Percentiles rank a stretch among this genome's conserved stretches.
Evolutionary conservation across 2,113 vertebrate genomes (phyloP).

Genomic region (Clarias gariepinus): DNA sequence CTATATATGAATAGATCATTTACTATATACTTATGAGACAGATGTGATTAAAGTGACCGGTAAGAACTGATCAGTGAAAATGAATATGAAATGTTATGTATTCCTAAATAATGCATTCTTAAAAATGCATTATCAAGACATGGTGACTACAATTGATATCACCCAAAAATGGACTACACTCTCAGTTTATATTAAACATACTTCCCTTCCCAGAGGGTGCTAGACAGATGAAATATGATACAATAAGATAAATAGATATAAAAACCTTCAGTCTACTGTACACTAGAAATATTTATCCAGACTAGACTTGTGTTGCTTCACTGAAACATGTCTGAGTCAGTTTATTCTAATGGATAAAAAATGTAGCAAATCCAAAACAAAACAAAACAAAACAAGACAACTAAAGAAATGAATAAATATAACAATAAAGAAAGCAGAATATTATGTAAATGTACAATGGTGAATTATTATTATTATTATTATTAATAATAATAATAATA

Average conservation of each 20-base stretch:
- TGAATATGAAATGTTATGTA: not conserved
- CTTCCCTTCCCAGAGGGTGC: not conserved
- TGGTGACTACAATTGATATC: not conserved
- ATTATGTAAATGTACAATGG: too few relatives aligned
- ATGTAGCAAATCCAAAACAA: too few relatives aligned
- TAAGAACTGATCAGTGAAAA: not conserved
- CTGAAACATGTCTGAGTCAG: not conserved
- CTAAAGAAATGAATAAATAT: too few relatives aligned
- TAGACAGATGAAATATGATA: too few relatives aligned
- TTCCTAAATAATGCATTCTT: not conserved
- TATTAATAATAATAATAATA: too few relatives aligned
- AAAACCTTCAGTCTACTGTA: too few relatives aligned
- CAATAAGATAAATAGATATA: not conserved
- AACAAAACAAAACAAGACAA: too few relatives aligned
- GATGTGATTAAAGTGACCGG: not conserved
- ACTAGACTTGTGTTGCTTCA: not conserved
- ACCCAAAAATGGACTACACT: not conserved
- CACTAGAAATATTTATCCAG: not conserved
- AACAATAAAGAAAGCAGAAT: too few relatives aligned
- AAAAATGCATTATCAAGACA: not conserved
- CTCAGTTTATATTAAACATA: not conserved
- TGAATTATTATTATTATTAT: too few relatives aligned
- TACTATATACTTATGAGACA: not conserved
- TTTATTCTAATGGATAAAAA: too few relatives aligned
- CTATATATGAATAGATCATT: not conserved